Evolutionary conservation across 1,140 invertebrate species (phyloP), one percentile per base, ranked within the genome.

Genomic region (Batillaria attramentaria): DNA sequence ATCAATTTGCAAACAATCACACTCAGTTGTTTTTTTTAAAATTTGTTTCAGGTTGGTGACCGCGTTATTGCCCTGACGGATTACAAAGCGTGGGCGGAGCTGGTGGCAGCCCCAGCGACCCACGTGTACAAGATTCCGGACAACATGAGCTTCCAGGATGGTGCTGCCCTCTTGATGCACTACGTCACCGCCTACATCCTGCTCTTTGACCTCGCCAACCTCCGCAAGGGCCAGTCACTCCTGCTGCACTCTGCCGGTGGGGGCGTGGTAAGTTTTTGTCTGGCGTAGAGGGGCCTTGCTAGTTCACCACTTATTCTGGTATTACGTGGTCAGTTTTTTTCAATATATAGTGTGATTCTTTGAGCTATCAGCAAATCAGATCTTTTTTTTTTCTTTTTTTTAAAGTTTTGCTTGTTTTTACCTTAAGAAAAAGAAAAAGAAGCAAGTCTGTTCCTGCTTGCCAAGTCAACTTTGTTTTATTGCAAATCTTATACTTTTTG

Each of bases 41-140:
- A n/a, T n/a, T n/a, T n/a, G n/a, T n/a, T n/a, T n/a, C n/a, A 97
- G 96, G 94, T 96, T 80, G 96, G 96, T 65, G 96, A 97, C 88
- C 93, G 94, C 86, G 96, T 97, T 31, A 94, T 96, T 10, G 96
- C 95, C 1, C 91, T 97, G 46, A 95, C 95, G 1, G 95, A 97
- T 89, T 94, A 94, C 91, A 93, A 93, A 85, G 95, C 95, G 2
- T 97, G 96, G 96, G 94, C 96, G 8, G 96, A 97, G 91, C 91
- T 95, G 57, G 95, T 96, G 18, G 92, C 93, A 2, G 94, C 97
- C 0, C 94, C 95, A 1, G 93, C 94, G 18, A 94, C 94, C 81
- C 94, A 94, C 83, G 95, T 96, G 79, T 97, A 95, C 92, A 94
- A 94, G 76, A 91, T 97, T 83, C 96, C 96, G 20, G 92, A 93